Percentiles rank a stretch among this genome's conserved stretches.
These are phyloP conservation scores for Lates japonicus DNA, from an alignment of 2,797 vertebrate species.

Conservation along the genomic window DNA sequence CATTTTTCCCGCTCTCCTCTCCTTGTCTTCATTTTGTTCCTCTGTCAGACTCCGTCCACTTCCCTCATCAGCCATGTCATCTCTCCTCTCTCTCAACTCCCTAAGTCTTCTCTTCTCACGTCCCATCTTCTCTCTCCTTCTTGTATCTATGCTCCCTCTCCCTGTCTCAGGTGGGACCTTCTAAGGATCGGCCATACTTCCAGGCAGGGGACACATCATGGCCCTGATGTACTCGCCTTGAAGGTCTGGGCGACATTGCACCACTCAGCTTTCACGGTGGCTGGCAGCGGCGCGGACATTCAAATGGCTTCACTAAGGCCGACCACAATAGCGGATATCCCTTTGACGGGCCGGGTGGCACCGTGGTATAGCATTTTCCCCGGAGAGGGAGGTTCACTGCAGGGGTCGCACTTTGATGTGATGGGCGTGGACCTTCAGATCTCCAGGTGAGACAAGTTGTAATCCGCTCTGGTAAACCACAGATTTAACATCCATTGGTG, in stretches of 20 bases:
- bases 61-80: constrained; percentile 69
- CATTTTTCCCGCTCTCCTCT: background rate
- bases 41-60: constrained; percentile 18
- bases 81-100: constrained; percentile 14
- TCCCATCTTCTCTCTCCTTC: background rate
- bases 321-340: constrained; percentile 94
- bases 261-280: constrained; percentile 96
- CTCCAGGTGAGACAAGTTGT: constrained; percentile 66
- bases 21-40: constrained; percentile 18
- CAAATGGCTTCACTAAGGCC: constrained; percentile 96
- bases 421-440: constrained; percentile 91
- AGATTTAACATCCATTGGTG: background rate
- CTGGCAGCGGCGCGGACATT: constrained; percentile 93
- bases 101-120: background rate
- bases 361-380: constrained; percentile 97
- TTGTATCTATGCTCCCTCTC: background rate
- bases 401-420: constrained; percentile 93
- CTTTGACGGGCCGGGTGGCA: constrained; percentile 95
- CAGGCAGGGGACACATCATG: constrained; percentile 93
- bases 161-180: constrained; percentile 89
- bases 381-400: constrained; percentile 90
- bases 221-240: constrained; percentile 96
- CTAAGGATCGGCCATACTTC: constrained; percentile 90
- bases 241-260: constrained; percentile 97
- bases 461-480: background rate